Conservation (phyloP, 2,113 vertebrate species). For the Eublepharis macularius region DNA sequence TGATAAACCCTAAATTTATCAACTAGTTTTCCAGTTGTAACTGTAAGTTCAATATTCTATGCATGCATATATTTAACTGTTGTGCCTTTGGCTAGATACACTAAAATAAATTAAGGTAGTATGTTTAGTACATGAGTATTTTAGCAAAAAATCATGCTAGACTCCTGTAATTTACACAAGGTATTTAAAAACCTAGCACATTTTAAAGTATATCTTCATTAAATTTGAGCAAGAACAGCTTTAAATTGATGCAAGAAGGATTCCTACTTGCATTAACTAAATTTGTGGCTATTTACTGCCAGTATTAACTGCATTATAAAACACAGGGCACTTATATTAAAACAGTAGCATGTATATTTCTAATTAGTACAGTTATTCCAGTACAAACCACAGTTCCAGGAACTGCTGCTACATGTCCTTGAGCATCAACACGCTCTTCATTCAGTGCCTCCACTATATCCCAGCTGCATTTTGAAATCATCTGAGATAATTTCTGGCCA, state of each 20-base stretch:
- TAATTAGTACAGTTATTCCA: background rate
- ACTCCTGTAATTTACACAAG: background rate
- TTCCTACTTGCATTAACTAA: background rate
- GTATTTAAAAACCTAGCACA: background rate
- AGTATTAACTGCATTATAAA: background rate
- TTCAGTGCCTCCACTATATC: constrained; percentile 75
- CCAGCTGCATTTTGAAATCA: constrained; percentile 82
- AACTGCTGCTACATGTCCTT: constrained; percentile 67
- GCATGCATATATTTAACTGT: background rate
- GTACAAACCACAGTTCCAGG: constrained; percentile 87
- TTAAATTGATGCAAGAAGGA: background rate
- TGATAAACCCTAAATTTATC: background rate
- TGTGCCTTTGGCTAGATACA: background rate
- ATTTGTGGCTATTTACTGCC: background rate
- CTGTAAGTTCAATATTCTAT: background rate
- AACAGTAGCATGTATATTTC: background rate
- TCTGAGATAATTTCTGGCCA: constrained; percentile 78
- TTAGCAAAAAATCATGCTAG: background rate
- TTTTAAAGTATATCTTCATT: background rate
- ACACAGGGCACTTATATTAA: background rate
- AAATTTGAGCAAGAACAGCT: background rate
- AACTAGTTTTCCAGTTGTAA: background rate
- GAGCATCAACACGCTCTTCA: constrained; percentile 74
- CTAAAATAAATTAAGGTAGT: background rate
- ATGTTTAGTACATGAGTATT: background rate